Base-by-base conservation (phyloP, 2,888 invertebrate species). In the Sialis fuliginosa region DNA sequence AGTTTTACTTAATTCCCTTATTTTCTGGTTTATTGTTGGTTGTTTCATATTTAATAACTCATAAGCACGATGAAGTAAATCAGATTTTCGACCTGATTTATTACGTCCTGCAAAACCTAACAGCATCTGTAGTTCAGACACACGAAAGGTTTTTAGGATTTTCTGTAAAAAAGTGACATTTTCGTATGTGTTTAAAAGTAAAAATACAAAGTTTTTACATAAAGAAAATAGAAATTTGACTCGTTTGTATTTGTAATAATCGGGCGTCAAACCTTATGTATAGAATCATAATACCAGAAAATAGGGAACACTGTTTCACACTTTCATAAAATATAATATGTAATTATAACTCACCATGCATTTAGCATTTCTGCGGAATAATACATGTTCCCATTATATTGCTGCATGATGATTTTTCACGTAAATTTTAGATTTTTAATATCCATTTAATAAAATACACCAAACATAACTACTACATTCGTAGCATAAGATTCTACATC, bases 91-190 rank as follows among this genome's bases (percentile, higher is more conserved):
- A 52, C 87, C 88, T 56, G 77, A 76, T 65, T 82, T 82, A 60
- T 81, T 83, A 62, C 79, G 74, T 54, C 84, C 84, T 56, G 84
- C 81, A 67, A 77, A 84, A 59, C 81, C 81, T 61, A 88, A 71
- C 61, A 89, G 69, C 68, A 79, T 79, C 70, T 87, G 86, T 61
- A 89, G 77, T 66, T 87, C 88, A 63, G 82, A 81, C 56, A 87
- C 86, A 58, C 88, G 78, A 69, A 88, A 86, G 61, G 73, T 75
- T 65, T 77, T 64, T 60, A 72, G 66, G 65, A 66, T 66, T 61
- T 58, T 63, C 66, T 66, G 57, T 39, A 63, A 62, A 49, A 9
- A 39, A 45, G 10, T 10, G 32, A 39, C 31, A 22, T n/a, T 13
- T 13, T 12, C 30, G 12, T 12, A 6, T 13, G 22, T 41, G 12